Base-by-base conservation (phyloP, 2,113 vertebrate species). In the Anarrhichthys ocellatus region DNA sequence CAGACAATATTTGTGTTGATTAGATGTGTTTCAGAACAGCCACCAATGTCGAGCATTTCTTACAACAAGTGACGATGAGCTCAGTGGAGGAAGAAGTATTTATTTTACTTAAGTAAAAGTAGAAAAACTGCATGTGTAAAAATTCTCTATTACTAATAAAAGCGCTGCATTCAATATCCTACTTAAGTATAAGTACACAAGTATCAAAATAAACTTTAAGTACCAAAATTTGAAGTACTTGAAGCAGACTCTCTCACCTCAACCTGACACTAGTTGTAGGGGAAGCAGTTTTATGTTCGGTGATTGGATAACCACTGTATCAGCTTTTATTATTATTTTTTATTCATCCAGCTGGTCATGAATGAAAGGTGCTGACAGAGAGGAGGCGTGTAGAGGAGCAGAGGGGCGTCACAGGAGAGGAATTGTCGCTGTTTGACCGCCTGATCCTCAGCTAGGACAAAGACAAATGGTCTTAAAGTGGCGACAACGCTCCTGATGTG, bases 401-500 rank as follows among this genome's bases (percentile, higher is more conserved):
- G 69, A 29, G 61, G 13, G 44, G 40, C 29, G 38, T 76, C 71
- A 75, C 67, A 52, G 52, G 18, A 9, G 54, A 82, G 74, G 71
- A 76, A 48, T 50, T 54, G 62, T 65, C 36, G 20, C 65, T 6
- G 32, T 77, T 40, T 78, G 50, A 85, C 78, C 56, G 58, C 6
- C 68, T 80, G 84, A 83, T 90, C 88, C 77, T 82, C 76, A 6
- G 78, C 74, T 44, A 8, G 52, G 42, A 87, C 81, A 72, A 73
- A 93, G 87, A 93, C 91, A 88, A 86, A 91, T 73, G 87, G 86
- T 82, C 86, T 91, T 89, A 90, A 89, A 90, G 91, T 90, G 92
- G 91, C 83, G 77, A 90, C 91, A 90, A 79, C 81, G 29, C 75
- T 73, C 42, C 73, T 71, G 69, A 46, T 71, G 62, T n/a, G 27